phyloP scores from a whole-genome alignment of 1,140 invertebrate species.

The Brachionus plicatilis region DNA sequence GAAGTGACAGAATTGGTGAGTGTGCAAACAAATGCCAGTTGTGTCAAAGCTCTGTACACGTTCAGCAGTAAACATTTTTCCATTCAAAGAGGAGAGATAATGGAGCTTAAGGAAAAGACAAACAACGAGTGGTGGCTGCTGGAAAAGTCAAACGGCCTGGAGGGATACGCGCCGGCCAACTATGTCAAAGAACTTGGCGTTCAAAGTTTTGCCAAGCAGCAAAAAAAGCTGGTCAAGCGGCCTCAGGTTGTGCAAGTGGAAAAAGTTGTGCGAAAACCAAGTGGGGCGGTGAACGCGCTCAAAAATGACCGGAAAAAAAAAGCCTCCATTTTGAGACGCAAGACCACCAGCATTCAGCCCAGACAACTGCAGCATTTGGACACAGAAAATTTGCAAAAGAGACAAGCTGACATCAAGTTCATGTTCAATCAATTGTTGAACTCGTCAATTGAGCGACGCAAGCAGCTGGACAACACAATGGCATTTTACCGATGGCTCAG shows the following conservation, averaged over 20 bases:
- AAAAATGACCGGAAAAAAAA: neutral
- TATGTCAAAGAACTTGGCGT: slow-evolving; percentile 89
- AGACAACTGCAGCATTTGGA: slow-evolving; percentile 41
- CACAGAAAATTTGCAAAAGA: slow-evolving; percentile 73
- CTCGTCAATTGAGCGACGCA: slow-evolving; percentile 62
- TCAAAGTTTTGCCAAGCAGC: neutral
- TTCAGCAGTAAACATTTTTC: slow-evolving; percentile 58
- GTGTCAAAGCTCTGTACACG: slow-evolving; percentile 76
- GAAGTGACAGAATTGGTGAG: slow-evolving; percentile 74
- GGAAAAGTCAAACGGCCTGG: slow-evolving; percentile 76
- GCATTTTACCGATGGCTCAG: slow-evolving; percentile 85
- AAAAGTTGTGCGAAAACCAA: neutral
- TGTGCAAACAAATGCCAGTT: slow-evolving; percentile 78
- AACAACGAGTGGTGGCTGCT: slow-evolving; percentile 98
- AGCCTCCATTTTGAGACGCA: neutral
- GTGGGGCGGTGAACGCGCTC: neutral
- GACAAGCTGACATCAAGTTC: slow-evolving; percentile 71
- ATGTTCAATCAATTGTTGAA: slow-evolving; percentile 74
- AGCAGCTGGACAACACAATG: slow-evolving; percentile 70
- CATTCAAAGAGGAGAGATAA: slow-evolving; percentile 53
- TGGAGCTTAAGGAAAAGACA: slow-evolving; percentile 87
- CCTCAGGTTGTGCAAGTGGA: neutral
- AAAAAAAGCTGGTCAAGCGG: slow-evolving; percentile 68
- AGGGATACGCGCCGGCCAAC: slow-evolving; percentile 95
- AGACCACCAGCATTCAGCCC: slow-evolving; percentile 41